These are phyloP conservation scores for Denticeps clupeoides DNA, from an alignment of 2,797 vertebrate species.

Conservation along the genomic window DNA sequence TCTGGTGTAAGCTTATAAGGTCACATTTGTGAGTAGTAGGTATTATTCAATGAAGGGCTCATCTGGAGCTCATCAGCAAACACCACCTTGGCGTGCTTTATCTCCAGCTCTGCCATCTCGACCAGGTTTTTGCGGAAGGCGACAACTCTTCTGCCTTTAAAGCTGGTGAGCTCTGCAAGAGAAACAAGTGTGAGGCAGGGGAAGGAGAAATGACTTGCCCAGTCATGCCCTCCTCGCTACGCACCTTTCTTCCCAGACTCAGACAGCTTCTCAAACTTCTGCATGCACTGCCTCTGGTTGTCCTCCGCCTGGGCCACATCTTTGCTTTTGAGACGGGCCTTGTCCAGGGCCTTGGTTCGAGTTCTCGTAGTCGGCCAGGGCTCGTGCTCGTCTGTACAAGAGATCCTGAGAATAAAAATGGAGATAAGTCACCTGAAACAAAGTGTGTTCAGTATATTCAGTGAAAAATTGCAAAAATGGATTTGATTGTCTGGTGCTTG, in stretches of 20 bases:
- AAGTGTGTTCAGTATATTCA: too few species aligned
- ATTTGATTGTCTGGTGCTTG: too few species aligned
- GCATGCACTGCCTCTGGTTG: conserved; percentile 80
- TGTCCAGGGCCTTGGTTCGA: conserved; percentile 93
- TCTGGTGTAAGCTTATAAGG: too few species aligned
- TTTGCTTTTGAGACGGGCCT: conserved; percentile 87
- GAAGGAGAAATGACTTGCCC: too few species aligned
- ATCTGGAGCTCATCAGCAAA: too few species aligned
- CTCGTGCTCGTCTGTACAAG: conserved; percentile 82
- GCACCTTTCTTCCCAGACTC: conserved; percentile 92
- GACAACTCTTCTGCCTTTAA: conserved; percentile 83
- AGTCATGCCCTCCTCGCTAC: neutral
- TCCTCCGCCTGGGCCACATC: conserved; percentile 79
- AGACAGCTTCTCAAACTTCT: conserved; percentile 92
- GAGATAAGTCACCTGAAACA: too few species aligned
- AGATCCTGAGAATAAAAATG: conserved; percentile 84
- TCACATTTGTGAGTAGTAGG: too few species aligned
- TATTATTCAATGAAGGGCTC: too few species aligned
- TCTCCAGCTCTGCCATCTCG: conserved; percentile 95
- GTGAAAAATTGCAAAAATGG: too few species aligned
- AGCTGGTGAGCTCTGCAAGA: conserved; percentile 73
- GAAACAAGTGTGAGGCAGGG: neutral
- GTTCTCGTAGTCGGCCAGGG: conserved; percentile 86
- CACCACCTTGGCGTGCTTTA: conserved; percentile 97
- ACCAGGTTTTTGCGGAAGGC: conserved; percentile 93